These are phyloP conservation scores for Eulemur mongoz DNA, from an alignment of 2,797 vertebrate species.

Conservation along the genomic window DNA sequence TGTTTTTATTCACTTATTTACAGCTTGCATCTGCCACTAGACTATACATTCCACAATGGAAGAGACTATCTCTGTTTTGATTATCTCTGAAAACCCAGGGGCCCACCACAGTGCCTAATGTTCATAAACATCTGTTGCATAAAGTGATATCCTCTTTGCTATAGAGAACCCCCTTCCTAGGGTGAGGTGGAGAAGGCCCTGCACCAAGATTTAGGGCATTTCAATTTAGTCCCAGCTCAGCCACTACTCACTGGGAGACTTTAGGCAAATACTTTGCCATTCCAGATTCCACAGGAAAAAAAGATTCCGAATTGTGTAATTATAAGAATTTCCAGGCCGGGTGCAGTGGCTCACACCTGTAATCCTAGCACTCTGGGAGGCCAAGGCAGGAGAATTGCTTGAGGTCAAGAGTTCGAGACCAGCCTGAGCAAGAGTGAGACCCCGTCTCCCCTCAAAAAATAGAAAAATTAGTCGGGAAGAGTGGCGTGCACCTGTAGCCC, in stretches of 20 bases:
- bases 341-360: no score
- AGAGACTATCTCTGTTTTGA: not conserved
- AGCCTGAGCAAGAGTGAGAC: no score
- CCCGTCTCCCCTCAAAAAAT: no score
- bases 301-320: not conserved
- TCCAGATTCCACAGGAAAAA: not conserved
- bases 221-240: not conserved
- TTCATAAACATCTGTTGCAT: not conserved
- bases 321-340: not conserved
- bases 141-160: not conserved
- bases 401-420: no score
- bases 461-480: no score
- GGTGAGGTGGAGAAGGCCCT: no score
- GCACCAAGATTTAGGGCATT: not conserved
- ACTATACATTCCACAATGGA: not conserved
- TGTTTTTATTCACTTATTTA: not conserved
- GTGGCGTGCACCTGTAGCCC: no score
- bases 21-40: not conserved
- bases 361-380: no score
- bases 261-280: not conserved
- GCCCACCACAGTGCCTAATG: not conserved
- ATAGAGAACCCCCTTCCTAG: not conserved
- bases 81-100: not conserved
- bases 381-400: no score
- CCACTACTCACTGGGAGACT: not conserved